Base-by-base conservation (phyloP, 2,113 vertebrate species). In the Rhynchopsitta pachyrhyncha region DNA sequence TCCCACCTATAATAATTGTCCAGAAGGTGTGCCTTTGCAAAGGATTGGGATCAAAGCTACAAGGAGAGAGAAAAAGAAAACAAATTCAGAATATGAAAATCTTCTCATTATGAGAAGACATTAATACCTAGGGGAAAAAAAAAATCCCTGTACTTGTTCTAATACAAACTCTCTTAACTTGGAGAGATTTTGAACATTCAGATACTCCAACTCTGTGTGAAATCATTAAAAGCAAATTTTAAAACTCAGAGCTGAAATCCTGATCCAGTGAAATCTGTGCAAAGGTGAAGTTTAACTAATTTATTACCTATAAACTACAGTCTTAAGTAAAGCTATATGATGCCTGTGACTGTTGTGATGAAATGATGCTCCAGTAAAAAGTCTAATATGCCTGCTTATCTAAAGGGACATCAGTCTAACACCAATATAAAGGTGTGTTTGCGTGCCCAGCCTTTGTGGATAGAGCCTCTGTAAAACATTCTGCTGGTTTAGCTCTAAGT, bases 11-110 rank as follows among this genome's bases (percentile, higher is more conserved):
- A 46, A 98, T 28, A 81, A 99, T 97, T 0, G 99, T 99, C 99
- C 99, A 99, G 97, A 99, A 99, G 3, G 99, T 99, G 91, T 99
- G 98, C 88, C 99, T 98, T 94, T 98, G 98, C 92, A 99, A 94
- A 90, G 99, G 99, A 88, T 98, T 99, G 11, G 98, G 97, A 95
- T 99, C 93, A 97, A 99, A 99, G 92, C 99, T 99, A 92, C 33
- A 88, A 81, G 3, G 17, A 94, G 69, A 97, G 55, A 60, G 66
- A 92, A 47, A 93, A 80, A 93, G 27, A 71, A 92, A 96, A 92
- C 3, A 88, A 90, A 66, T 29, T 84, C 74, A 92, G 55, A 84
- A 80, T 50, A 70, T 12, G 9, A 46, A 66, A 70, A 35, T 42
- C 7, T 67, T 86, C 10, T 85, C 37, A n/a, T 69, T 53, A 67